Evolutionary conservation across 1,140 invertebrate species (phyloP), one percentile per base, ranked within the genome.

Genomic region (Brachionus rotundiformis): DNA sequence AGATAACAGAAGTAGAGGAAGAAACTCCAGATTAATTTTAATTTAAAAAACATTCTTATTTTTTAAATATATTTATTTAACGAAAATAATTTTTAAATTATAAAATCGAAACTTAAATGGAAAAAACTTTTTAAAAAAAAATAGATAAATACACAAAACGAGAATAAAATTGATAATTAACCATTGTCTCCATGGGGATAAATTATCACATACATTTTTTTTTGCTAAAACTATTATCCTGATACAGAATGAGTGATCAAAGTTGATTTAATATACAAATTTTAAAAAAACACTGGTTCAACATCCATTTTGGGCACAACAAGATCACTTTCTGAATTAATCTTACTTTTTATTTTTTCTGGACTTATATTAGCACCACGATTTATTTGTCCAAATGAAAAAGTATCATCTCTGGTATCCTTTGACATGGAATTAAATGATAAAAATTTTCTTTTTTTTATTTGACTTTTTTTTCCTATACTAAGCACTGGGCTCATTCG

Each of bases 381-480:
- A 33, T 68, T 68, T 0, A 68, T 33, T 31, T 68, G 27, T 6
- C 63, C 63, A 0, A n/a, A 49, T 16, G 47, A 49, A 49, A 49
- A 23, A 49, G 16, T 0, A 13, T 19, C 0, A 11, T 41, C 29
- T 41, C 44, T 68, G 5, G 31, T 19, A 25, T 41, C 39, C 25
- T 39, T 44, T 19, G 23, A 44, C 39, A 33, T 44, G 7, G 39
- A 44, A 41, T 16, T 41, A 73, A 73, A 73, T 23, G 68, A 73
- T 1, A 73, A 41, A 44, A 73, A 73, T 73, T 73, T 73, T 44
- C 25, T 16, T 41, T 41, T 41, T 44, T 73, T 73, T 63, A 63
- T 3, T 23, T 33, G 27, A 36, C 16, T 33, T 19, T 68, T 68
- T 68, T 33, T 31, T 10, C 19, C 19, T 4, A 27, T 41, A 41